These are phyloP conservation scores for Holcopasites calliopsidis DNA, from an alignment of 1,140 invertebrate genomes.

Conservation along the genomic window DNA sequence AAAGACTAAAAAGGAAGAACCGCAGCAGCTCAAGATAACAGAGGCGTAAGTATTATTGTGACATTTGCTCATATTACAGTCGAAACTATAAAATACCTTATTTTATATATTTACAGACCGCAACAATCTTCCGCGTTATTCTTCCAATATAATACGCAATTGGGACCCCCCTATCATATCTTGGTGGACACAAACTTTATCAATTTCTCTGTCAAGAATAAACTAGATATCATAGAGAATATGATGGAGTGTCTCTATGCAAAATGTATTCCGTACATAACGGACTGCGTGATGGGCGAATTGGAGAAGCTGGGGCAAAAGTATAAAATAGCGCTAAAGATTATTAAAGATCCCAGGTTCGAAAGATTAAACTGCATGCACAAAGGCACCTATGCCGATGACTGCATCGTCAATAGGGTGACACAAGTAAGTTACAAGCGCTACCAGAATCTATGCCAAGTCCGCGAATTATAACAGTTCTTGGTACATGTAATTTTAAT, in stretches of 20 bases:
- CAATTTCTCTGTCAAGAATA: conserved; percentile 99
- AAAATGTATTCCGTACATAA: conserved; percentile 99
- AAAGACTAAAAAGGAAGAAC: conserved; percentile 84
- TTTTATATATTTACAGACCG: conserved; percentile 79
- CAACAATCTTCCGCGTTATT: conserved; percentile 96
- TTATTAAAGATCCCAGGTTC: conserved; percentile 97
- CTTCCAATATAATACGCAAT: conserved; percentile 99
- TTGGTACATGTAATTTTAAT: conserved; percentile 51
- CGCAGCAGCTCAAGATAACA: conserved; percentile 87
- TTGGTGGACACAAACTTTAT: conserved; percentile 99
- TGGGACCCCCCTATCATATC: conserved; percentile 98
- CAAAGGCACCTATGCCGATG: conserved; percentile 99
- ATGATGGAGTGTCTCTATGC: conserved; percentile 99
- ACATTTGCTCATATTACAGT: background rate
- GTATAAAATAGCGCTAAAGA: conserved; percentile 96
- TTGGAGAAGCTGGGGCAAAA: conserved; percentile 98
- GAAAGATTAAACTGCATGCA: conserved; percentile 96
- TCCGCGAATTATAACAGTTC: conserved; percentile 4
- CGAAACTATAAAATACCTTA: background rate
- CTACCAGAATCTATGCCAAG: background rate
- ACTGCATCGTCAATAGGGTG: conserved; percentile 97
- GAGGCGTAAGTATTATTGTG: conserved; percentile 83
- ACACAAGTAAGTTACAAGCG: conserved; percentile 84
- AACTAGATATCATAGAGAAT: conserved; percentile 96
- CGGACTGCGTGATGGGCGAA: conserved; percentile 99